Evolutionary conservation across 2,888 invertebrate genomes (phyloP), one percentile per base, ranked within the genome.

Genomic region (Macrophya alboannulata): DNA sequence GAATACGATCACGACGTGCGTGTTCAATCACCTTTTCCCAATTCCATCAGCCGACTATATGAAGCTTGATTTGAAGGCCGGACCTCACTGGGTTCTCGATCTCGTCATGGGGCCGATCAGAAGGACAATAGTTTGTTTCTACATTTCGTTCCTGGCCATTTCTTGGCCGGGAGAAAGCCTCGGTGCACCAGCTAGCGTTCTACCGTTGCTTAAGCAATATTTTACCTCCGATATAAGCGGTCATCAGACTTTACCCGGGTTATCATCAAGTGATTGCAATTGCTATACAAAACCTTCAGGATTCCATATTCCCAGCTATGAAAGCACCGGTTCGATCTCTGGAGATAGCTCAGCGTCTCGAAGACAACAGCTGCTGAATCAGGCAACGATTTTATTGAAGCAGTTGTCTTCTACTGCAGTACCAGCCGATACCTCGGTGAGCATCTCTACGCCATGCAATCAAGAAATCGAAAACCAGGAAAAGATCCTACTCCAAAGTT

Each of bases 1-100:
- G 83, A 83, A 31, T 83, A 31, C 9, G 48, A 68, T 45, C 83
- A 83, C 83, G 83, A 48, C 68, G 68, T 45, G 37, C 83, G 83
- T 83, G 83, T 83, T 48, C 15, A 68, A 83, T 83, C 83, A 48
- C 68, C 31, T 48, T n/a, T 48, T 31, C 8, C 17, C 68, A 71
- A 81, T 25, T 81, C 12, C 37, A 51, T 21, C 25, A 62, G 62
- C 43, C n/a, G n/a, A 59, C 37, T 81, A 81, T 81, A 81, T 81
- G 81, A 81, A 43, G 81, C 59, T 59, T 21, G n/a, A 51, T 59
- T 59, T 17, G 37, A 43, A 40, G n/a, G 12, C 40, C n/a, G 43
- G 15, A 62, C 59, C 40, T 21, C 43, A 81, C n/a, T 62, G 43
- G 17, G n/a, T 17, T 62, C 81, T 40, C 21, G 10, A 43, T 43